Evolutionary conservation across 92 coral and sea anemone species (phyloP).

Genomic region (Phenganax stokvisi): DNA sequence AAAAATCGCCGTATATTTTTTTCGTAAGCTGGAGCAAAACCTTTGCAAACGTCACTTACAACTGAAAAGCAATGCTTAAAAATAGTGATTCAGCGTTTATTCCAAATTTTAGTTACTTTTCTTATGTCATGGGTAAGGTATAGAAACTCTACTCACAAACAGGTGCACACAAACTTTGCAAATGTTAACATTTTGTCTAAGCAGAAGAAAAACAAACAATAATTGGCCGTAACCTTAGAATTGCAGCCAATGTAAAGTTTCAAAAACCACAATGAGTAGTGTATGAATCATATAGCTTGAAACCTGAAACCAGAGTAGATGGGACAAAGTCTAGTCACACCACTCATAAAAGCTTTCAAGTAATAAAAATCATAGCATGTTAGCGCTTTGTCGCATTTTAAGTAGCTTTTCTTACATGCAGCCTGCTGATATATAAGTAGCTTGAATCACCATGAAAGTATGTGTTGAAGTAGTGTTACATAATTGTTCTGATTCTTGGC

Average conservation of each 20-base stretch:
- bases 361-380: conserved; percentile 1
- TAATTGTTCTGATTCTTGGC: conserved; percentile 8
- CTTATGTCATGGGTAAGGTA: neutral
- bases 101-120: neutral
- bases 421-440: conserved; percentile 17
- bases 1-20: too few relatives aligned
- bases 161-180: conserved; percentile 18
- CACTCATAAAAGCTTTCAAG: neutral
- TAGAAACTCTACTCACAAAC: neutral
- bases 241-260: neutral
- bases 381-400: neutral
- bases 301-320: neutral
- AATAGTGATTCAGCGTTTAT: too few relatives aligned
- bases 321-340: neutral
- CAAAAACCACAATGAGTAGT: neutral
- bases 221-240: conserved; percentile 16
- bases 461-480: neutral
- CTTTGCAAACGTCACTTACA: too few relatives aligned
- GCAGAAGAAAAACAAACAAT: neutral
- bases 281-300: neutral
- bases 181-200: conserved; percentile 8
- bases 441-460: conserved; percentile 20
- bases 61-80: too few relatives aligned
- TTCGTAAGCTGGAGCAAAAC: too few relatives aligned
- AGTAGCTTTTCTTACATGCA: conserved; percentile 22